A percentile compares a stretch with the other conserved stretches of the same genome.
phyloP scores from a whole-genome alignment of 2,797 vertebrate genomes.

The Artibeus jamaicensis region DNA sequence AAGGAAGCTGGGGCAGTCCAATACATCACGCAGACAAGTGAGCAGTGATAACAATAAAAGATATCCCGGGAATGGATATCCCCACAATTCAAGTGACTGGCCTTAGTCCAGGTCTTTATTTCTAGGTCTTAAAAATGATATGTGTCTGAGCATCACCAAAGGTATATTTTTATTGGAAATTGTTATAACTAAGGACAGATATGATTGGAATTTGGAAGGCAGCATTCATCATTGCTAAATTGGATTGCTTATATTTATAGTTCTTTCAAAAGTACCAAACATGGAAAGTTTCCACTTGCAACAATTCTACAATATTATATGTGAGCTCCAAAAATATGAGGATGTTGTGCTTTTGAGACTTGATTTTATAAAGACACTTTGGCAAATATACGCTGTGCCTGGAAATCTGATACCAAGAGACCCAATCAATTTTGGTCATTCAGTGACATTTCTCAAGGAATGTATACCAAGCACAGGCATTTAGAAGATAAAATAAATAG shows the following conservation, averaged over 20 bases:
- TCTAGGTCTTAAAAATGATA: slow-evolving; percentile 81
- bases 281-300: slow-evolving; percentile 75
- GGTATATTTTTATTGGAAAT: slow-evolving; percentile 75
- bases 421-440: slow-evolving; percentile 65
- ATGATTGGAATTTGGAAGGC: slow-evolving; percentile 81
- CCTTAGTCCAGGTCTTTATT: slow-evolving; percentile 82
- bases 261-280: slow-evolving; percentile 77
- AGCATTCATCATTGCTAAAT: slow-evolving; percentile 80
- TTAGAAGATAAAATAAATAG: slow-evolving; percentile 60
- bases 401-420: slow-evolving; percentile 39
- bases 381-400: slow-evolving; percentile 66
- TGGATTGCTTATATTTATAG: slow-evolving; percentile 80
- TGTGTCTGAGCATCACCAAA: slow-evolving; percentile 73
- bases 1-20: slow-evolving; percentile 72
- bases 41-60: slow-evolving; percentile 79
- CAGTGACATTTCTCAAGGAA: slow-evolving; percentile 42
- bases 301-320: slow-evolving; percentile 75
- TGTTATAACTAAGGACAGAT: slow-evolving; percentile 80
- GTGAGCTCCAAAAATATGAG: slow-evolving; percentile 66
- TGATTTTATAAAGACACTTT: slow-evolving; percentile 73
- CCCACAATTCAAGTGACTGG: slow-evolving; percentile 81
- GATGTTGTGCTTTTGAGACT: slow-evolving; percentile 65
- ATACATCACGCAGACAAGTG: slow-evolving; percentile 79
- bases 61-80: slow-evolving; percentile 79
- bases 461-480: slow-evolving; percentile 14